Evolutionary conservation across 2,797 vertebrate species (phyloP), one percentile per base, ranked within the genome.

Genomic region (Mus minutoides): DNA sequence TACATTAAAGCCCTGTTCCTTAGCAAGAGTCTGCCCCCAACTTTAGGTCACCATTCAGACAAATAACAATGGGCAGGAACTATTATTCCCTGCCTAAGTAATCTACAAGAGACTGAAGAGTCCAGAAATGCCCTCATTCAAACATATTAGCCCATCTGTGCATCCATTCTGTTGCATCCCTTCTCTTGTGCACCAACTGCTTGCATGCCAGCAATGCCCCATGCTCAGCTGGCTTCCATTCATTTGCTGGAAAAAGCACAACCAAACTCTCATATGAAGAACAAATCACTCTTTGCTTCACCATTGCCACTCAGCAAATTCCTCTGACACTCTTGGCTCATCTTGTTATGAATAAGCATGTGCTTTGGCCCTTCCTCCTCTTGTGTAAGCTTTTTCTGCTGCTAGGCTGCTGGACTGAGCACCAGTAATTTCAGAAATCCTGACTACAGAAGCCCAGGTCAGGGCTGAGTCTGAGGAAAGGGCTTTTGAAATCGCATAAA

Each of bases 1-100:
- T 95, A 93, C 93, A 95, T 97, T 92, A 80, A 98, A 97, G 56
- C 85, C 94, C 87, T 95, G 40, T 90, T 60, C 34, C 95, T 92
- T 77, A 56, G 71, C 78, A 96, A 94, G 49, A 69, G 87, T 94
- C 75, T 82, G 93, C 46, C 92, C n/a, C 93, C 95, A 92, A 80
- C 77, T 93, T 96, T 43, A 64, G 82, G 83, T 95, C 87, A 78
- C 83, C 77, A 62, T 83, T 95, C 76, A 97, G 79, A 92, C 69
- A 75, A 93, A 88, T 85, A 92, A 80, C 49, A 56, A 43, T 2
- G 12, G 52, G 26, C 56, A 92, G 80, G 34, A 46, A 60, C 29
- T 90, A 69, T 77, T 78, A 73, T 73, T 88, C 37, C 58, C 91
- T 43, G 64, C 37, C 49, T 94, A 71, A 83, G 62, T 31, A 94